Base-by-base conservation (phyloP, 2,888 invertebrate species). In the Microctonus aethiopoides region DNA sequence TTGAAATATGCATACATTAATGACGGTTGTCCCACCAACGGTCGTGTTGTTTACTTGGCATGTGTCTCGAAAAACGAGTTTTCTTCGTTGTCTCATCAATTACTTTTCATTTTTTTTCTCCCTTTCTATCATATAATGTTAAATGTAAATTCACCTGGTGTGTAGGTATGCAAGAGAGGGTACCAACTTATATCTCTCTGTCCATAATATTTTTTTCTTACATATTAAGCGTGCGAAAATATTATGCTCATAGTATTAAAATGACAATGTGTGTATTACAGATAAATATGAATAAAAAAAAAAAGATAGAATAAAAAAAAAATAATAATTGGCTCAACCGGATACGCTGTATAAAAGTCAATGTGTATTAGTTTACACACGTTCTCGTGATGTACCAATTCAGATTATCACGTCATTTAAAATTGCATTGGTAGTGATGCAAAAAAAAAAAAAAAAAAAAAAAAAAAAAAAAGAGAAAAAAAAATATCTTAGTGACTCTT, bases 191-290 rank as follows among this genome's bases (percentile, higher is more conserved):
- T n/a, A n/a, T 39, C 39, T 39, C 39, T n/a, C 51, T 11, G 51
- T 22, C 22, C n/a, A n/a, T 52, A 20, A 2, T 22, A n/a, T 39
- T 29, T 16, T 52, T 20, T 22, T 10, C 20, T 34, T 36, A 11
- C 6, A 46, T 32, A n/a, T 20, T 26, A 63, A 69, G 67, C 72
- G 72, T 71, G 71, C 69, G 75, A 72, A 73, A 73, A 60, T 65
- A 60, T 67, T 34, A 66, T 52, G 51, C 68, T 51, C 67, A 46
- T 39, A 69, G 36, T 36, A 71, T 71, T 74, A 68, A 65, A 73
- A 71, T 69, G 59, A 74, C 74, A 75, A 75, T 72, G 62, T 68
- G 10, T n/a, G 36, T 22, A 3, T 7, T 5, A 29, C 3, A 26
- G 20, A n/a, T 52, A 6, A n/a, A 34, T 13, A 51, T n/a, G 16